Conservation (phyloP, 2,888 invertebrate genomes). For the Macaria liturata region DNA sequence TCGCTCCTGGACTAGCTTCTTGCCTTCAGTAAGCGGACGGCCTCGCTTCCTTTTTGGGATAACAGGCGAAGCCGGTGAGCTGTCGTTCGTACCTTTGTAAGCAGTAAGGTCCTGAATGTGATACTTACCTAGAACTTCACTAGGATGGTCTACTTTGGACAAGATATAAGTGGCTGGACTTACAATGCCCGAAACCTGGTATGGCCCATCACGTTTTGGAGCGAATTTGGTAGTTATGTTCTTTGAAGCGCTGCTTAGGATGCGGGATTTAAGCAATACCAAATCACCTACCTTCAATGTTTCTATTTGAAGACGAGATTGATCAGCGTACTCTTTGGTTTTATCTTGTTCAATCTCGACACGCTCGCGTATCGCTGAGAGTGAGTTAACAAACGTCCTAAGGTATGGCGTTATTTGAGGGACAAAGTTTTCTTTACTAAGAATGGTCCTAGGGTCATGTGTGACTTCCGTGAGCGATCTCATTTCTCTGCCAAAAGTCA, state of each 20-base stretch:
- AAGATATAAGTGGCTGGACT: too few species aligned
- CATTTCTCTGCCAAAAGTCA: conserved; percentile 30
- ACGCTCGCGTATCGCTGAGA: not conserved
- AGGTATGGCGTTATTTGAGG: conserved; percentile 18
- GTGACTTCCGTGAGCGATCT: conserved; percentile 15
- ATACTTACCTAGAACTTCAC: too few species aligned
- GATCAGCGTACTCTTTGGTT: not conserved
- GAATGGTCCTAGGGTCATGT: conserved; percentile 15
- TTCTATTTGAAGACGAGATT: not conserved
- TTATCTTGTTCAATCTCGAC: not conserved
- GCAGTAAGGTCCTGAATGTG: too few species aligned
- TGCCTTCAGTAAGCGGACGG: too few species aligned
- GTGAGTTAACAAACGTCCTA: too few species aligned
- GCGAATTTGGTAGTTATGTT: not conserved
- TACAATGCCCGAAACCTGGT: too few species aligned
- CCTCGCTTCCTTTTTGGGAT: too few species aligned
- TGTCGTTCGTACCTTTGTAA: too few species aligned
- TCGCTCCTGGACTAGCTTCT: too few species aligned
- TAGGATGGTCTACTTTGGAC: too few species aligned
- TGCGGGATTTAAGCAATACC: not conserved
- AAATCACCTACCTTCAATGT: not conserved
- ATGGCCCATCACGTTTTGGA: not conserved
- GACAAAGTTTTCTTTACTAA: conserved; percentile 19
- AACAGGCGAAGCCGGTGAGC: too few species aligned
- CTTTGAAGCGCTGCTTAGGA: not conserved